phyloP scores from a whole-genome alignment of 1,140 invertebrate genomes.

The Andricus grossulariae region DNA sequence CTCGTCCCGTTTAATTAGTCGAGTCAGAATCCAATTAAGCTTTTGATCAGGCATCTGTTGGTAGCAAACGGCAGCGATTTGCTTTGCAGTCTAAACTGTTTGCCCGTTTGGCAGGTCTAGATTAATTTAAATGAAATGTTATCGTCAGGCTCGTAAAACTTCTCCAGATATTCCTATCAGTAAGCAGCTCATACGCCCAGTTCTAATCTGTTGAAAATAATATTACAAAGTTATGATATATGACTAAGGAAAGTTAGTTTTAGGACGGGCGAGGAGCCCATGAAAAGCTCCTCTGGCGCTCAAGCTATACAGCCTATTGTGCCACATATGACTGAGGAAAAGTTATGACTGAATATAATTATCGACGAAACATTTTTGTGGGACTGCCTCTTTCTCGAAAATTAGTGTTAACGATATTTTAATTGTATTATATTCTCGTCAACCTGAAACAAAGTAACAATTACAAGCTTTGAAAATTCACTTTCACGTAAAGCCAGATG shows the following conservation, averaged over 20 bases:
- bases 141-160: constrained; percentile 1
- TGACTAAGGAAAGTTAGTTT: no score
- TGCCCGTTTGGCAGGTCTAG: constrained; percentile 35
- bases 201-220: no score
- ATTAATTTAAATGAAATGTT: constrained; percentile 44
- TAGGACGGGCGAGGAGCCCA: no score
- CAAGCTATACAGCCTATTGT: no score
- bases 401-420: constrained; percentile 46
- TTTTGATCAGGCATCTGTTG: constrained; percentile 59
- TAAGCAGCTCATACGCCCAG: no score
- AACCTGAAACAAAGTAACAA: constrained; percentile 38
- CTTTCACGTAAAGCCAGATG: neutral
- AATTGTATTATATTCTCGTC: constrained; percentile 61
- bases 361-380: neutral
- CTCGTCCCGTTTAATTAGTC: constrained; percentile 48
- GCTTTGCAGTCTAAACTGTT: constrained; percentile 36
- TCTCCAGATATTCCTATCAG: no score
- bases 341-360: neutral
- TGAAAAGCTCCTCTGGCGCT: no score
- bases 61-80: constrained; percentile 35
- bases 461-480: constrained; percentile 13
- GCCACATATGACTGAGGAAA: neutral
- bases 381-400: neutral
- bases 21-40: constrained; percentile 53
- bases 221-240: neutral